These are phyloP conservation scores for Protodeltote pygarga DNA, from an alignment of 2,888 invertebrate genomes.

Conservation along the genomic window DNA sequence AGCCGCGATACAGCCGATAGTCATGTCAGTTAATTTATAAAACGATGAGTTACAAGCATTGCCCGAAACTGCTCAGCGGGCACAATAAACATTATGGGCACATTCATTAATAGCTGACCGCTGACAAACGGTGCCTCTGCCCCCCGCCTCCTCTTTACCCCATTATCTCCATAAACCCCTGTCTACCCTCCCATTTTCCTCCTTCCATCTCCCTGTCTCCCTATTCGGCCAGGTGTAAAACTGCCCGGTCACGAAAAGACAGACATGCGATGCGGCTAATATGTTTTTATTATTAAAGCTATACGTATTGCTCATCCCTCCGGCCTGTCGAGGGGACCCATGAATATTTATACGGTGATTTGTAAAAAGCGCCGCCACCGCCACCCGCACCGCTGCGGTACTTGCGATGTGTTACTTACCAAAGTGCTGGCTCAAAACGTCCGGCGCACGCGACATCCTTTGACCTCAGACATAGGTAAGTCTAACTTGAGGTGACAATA, in stretches of 20 bases:
- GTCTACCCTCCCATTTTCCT: slow-evolving; percentile 58
- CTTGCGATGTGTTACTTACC: slow-evolving; percentile 24
- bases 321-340: slow-evolving; percentile 68
- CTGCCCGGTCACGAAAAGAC: slow-evolving; percentile 85
- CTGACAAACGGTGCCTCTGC: slow-evolving; percentile 80
- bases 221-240: slow-evolving; percentile 84
- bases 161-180: slow-evolving; percentile 66
- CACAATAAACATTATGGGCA: slow-evolving; percentile 82
- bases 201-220: slow-evolving; percentile 64
- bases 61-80: slow-evolving; percentile 78
- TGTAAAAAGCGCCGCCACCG: slow-evolving; percentile 62
- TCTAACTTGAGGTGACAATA: too few species aligned
- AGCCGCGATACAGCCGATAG: slow-evolving; percentile 38
- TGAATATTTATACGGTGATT: slow-evolving; percentile 84
- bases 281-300: slow-evolving; percentile 85
- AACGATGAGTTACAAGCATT: slow-evolving; percentile 77
- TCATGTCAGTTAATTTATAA: slow-evolving; percentile 75
- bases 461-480: too few species aligned
- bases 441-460: background rate
- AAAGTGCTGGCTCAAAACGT: slow-evolving; percentile 7
- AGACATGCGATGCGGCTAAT: slow-evolving; percentile 86
- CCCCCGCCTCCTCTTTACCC: slow-evolving; percentile 67
- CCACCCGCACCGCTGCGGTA: slow-evolving; percentile 28
- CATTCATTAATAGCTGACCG: slow-evolving; percentile 84
- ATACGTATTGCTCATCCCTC: slow-evolving; percentile 76